These are phyloP conservation scores for Drosophila eugracilis DNA, from an alignment of 1,140 invertebrate genomes.

Conservation along the genomic window DNA sequence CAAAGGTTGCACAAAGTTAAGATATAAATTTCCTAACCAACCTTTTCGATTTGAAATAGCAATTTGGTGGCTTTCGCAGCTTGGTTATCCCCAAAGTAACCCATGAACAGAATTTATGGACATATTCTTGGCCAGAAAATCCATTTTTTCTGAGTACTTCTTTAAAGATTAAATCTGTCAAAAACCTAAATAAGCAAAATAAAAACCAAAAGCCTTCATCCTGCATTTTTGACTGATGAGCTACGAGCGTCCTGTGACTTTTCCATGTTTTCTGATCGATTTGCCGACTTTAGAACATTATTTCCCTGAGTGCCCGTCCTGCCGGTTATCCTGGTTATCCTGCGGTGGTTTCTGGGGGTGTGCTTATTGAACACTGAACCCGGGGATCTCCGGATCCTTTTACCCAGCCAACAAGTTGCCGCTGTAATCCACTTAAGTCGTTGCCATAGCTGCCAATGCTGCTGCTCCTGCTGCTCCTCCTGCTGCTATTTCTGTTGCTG, in stretches of 20 bases:
- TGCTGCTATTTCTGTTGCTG: constrained; percentile 15
- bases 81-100: too few species aligned
- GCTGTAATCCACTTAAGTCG: constrained; percentile 63
- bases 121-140: too few species aligned
- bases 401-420: constrained; percentile 56
- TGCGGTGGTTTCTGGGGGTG: constrained; percentile 13
- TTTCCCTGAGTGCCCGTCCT: constrained; percentile 5
- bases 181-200: too few species aligned
- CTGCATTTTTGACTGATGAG: neutral
- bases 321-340: constrained; percentile 23
- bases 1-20: neutral
- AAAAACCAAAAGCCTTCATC: neutral
- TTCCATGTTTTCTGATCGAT: constrained; percentile 3
- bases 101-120: too few species aligned
- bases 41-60: too few species aligned
- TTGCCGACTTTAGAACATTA: neutral
- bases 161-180: too few species aligned
- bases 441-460: constrained; percentile 32
- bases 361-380: constrained; percentile 59
- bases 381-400: constrained; percentile 38
- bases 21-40: neutral
- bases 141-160: too few species aligned
- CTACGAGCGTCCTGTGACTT: neutral
- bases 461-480: neutral
- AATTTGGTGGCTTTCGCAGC: too few species aligned